These are phyloP conservation scores for Helicoverpa armigera DNA, from an alignment of 1,140 invertebrate genomes.

Conservation along the genomic window DNA sequence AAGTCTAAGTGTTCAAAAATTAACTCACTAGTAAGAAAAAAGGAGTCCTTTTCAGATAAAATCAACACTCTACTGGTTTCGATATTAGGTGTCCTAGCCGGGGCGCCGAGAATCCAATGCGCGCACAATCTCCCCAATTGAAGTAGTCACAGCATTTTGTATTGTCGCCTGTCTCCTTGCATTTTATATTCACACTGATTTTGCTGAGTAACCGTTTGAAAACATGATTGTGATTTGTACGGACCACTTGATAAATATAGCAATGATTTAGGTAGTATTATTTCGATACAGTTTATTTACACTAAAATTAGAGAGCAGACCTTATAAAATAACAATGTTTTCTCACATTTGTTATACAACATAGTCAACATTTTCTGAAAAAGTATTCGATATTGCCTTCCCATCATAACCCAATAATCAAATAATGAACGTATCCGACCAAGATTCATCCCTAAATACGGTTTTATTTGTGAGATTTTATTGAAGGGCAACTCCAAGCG, in stretches of 20 bases:
- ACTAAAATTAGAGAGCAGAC: no score
- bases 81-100: constrained; percentile 22
- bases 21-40: no score
- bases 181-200: not conserved
- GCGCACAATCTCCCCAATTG: constrained; percentile 11
- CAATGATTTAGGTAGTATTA: no score
- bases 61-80: constrained; percentile 17
- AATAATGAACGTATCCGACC: constrained; percentile 31
- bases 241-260: no score
- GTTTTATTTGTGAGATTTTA: constrained; percentile 56
- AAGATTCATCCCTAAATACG: constrained; percentile 41
- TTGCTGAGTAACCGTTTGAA: not conserved
- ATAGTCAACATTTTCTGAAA: no score
- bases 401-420: constrained; percentile 40
- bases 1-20: no score
- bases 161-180: constrained; percentile 4
- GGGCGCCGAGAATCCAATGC: not conserved
- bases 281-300: no score
- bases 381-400: constrained; percentile 10
- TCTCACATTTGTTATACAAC: no score
- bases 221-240: not conserved
- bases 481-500: constrained; percentile 54
- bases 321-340: no score
- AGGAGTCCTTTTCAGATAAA: not conserved
- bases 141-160: constrained; percentile 35